A percentile compares a stretch with the other conserved stretches of the same genome.
These are phyloP conservation scores for Nemapogon koenigi DNA, from an alignment of 2,888 invertebrate genomes.

Conservation along the genomic window DNA sequence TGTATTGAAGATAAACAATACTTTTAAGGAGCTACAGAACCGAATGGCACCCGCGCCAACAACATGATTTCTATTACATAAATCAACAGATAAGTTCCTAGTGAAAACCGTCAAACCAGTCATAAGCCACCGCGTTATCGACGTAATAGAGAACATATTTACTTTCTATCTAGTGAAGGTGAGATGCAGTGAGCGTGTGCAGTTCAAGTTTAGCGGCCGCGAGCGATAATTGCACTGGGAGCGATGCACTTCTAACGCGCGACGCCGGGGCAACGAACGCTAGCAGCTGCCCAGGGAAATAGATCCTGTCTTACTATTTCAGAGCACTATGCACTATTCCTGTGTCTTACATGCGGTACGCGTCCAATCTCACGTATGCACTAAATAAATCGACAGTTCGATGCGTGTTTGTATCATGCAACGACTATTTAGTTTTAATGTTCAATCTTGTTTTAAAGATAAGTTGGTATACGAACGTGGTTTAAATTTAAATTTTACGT, in stretches of 20 bases:
- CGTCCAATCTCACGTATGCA: constrained; percentile 6
- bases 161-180: constrained; percentile 63
- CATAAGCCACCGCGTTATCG: neutral
- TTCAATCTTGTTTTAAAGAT: too few relatives aligned
- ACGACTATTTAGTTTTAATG: too few relatives aligned
- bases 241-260: constrained; percentile 60
- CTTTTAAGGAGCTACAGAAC: too few relatives aligned
- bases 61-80: neutral
- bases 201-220: constrained; percentile 54
- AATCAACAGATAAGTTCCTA: too few relatives aligned
- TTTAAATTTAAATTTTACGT: too few relatives aligned
- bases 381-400: too few relatives aligned
- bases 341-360: constrained; percentile 24
- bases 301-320: constrained; percentile 47
- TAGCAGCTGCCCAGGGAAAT: constrained; percentile 61
- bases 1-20: too few relatives aligned
- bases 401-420: too few relatives aligned
- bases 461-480: too few relatives aligned
- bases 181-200: constrained; percentile 41
- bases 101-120: constrained; percentile 4
- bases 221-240: constrained; percentile 30
- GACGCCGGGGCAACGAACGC: constrained; percentile 52
- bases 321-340: constrained; percentile 26
- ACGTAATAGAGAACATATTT: constrained; percentile 36
- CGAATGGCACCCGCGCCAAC: too few relatives aligned